Evolutionary conservation across 1,140 invertebrate species (phyloP), one percentile per base, ranked within the genome.

Genomic region (Leptopilina boulardi): DNA sequence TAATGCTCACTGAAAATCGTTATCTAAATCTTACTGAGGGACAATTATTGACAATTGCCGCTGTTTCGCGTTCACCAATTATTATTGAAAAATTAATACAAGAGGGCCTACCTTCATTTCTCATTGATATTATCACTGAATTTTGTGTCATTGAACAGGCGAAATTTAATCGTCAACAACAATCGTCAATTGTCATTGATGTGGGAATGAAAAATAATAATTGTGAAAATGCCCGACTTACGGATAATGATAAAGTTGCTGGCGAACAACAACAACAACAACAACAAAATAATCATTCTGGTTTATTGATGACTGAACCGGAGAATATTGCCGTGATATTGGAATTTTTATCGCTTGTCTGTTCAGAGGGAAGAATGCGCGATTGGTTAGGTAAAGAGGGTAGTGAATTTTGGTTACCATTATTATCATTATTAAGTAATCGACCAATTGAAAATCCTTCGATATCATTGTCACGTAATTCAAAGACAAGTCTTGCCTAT

Each of bases 311-410:
- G 91, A 90, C 88, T 5, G 91, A 91, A 81, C 88, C 92, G 54
- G 91, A 93, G 38, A 92, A 91, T 77, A 90, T 94, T 66, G 91
- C 94, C 3, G 92, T 93, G 56, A 93, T 97, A 23, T 92, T 98
- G 42, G 94, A 96, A 83, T 97, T 97, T 91, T 94, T 97, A 79
- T 94, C 95, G 0, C 94, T 95, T 72, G 92, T 96, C 56, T 96
- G 96, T 87, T 93, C 94, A 10, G 96, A 97, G 83, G 93, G 95
- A 8, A 91, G 93, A 76, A 95, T 98, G 92, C 94, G 96, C 75
- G 95, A 97, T 87, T 98, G 96, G 97, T 91, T 98, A 21, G 97
- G 96, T 4, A 90, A 93, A 71, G 94, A 96, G 81, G 96, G 96
- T 1, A 94, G 94, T 21, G 91, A 93, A 8, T 98, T 98, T 90